A percentile compares a stretch with the other conserved stretches of the same genome.
Conservation (phyloP, 2,888 invertebrate genomes). For the Dascillus cervinus region DNA sequence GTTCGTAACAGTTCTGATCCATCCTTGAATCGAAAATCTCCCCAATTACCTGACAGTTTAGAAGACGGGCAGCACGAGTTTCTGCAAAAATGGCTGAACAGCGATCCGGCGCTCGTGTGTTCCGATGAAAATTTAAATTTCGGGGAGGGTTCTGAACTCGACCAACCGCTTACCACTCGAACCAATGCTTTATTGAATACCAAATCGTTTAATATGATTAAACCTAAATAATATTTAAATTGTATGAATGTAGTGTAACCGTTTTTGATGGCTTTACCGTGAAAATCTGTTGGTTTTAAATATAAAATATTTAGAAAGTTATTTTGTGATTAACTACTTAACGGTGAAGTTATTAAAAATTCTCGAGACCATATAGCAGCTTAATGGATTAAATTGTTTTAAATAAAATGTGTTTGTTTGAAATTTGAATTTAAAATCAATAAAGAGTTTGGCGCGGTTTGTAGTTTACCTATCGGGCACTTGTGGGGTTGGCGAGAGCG, state of each 20-base stretch:
- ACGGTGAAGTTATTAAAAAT: too few species aligned
- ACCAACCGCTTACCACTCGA: conserved; percentile 27
- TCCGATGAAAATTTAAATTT: conserved; percentile 30
- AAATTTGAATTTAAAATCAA: too few species aligned
- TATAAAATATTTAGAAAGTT: too few species aligned
- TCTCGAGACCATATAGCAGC: too few species aligned
- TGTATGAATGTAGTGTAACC: too few species aligned
- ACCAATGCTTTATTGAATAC: conserved; percentile 38
- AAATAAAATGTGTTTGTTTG: too few species aligned
- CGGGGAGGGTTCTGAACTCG: conserved; percentile 16
- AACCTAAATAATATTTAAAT: conserved; percentile 30
- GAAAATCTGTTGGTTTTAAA: too few species aligned
- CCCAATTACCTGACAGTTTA: conserved; percentile 5
- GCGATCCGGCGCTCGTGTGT: conserved; percentile 27
- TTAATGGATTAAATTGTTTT: too few species aligned
- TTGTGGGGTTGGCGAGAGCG: not conserved
- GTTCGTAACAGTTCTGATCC: conserved; percentile 27
- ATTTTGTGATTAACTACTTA: too few species aligned
- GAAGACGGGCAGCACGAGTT: conserved; percentile 24
- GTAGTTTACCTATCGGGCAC: not conserved
- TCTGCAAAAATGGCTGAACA: conserved; percentile 32
- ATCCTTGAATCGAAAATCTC: conserved; percentile 19
- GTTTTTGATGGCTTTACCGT: too few species aligned
- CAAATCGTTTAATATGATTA: conserved; percentile 40
- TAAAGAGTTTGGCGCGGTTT: conserved; percentile 1